Percentiles rank a stretch among this genome's conserved stretches.
Evolutionary conservation across 2,888 invertebrate genomes (phyloP).

Genomic region (Spicauda simplicius): DNA sequence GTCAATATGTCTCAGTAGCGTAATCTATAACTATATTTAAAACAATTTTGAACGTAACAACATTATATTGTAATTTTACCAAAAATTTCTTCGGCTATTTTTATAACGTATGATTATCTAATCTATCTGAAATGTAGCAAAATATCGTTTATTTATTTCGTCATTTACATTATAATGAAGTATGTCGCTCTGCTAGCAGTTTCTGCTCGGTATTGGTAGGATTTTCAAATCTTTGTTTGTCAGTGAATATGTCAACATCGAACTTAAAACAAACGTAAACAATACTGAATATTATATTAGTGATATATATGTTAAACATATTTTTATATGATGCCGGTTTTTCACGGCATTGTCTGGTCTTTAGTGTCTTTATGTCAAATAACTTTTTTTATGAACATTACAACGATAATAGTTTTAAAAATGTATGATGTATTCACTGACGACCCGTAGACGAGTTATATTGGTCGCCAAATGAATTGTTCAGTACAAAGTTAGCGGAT

Average conservation of each 20-base stretch:
- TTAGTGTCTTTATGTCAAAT: not conserved
- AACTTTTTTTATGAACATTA: not conserved
- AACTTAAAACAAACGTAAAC: not conserved
- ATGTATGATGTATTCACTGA: slow-evolving; percentile 31
- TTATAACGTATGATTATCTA: slow-evolving; percentile 53
- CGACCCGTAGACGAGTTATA: slow-evolving; percentile 11
- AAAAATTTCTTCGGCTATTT: slow-evolving; percentile 72
- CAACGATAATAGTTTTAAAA: not conserved
- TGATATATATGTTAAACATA: no score
- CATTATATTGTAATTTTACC: slow-evolving; percentile 62
- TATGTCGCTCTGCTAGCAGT: slow-evolving; percentile 18
- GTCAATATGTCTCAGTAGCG: slow-evolving; percentile 56
- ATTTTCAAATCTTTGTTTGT: slow-evolving; percentile 20
- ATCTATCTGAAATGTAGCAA: slow-evolving; percentile 37
- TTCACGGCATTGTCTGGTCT: not conserved
- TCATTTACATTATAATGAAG: slow-evolving; percentile 34
- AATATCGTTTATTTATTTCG: slow-evolving; percentile 35
- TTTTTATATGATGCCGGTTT: not conserved
- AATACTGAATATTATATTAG: no score
- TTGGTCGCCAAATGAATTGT: slow-evolving; percentile 66
- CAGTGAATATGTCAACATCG: slow-evolving; percentile 27
- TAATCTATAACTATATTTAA: slow-evolving; percentile 49
- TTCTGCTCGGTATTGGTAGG: slow-evolving; percentile 22
- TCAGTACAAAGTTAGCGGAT: slow-evolving; percentile 76
- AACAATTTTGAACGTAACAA: slow-evolving; percentile 45